Evolutionary conservation across 2,888 invertebrate species (phyloP).

Genomic region (Cephus rjabovi): DNA sequence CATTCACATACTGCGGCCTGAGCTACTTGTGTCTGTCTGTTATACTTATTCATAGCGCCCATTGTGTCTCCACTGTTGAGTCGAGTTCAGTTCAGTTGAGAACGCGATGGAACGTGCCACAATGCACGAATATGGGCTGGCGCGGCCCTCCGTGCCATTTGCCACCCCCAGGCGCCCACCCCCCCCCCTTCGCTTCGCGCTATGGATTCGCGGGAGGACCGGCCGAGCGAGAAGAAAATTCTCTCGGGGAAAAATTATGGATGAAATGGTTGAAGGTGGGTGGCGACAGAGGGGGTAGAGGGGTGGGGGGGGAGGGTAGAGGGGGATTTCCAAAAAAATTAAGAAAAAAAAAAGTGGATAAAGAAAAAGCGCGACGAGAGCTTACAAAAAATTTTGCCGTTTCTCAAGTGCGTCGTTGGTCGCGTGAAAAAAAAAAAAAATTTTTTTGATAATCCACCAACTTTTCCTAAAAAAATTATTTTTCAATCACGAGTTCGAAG

Average conservation of each 20-base stretch:
- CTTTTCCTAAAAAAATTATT: too few relatives aligned
- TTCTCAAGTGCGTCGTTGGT: background rate
- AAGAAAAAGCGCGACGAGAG: slow-evolving; percentile 16
- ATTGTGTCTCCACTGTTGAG: slow-evolving; percentile 62
- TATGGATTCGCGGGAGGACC: slow-evolving; percentile 26
- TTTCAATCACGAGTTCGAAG: too few relatives aligned
- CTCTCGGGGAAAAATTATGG: slow-evolving; percentile 55
- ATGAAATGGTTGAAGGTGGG: slow-evolving; percentile 2
- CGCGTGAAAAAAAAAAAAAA: too few relatives aligned
- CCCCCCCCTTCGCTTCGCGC: slow-evolving; percentile 6
- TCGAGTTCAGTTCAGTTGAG: slow-evolving; percentile 63
- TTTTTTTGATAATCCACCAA: too few relatives aligned
- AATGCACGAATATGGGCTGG: slow-evolving; percentile 65
- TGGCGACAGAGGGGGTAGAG: slow-evolving; percentile 15
- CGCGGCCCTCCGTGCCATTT: slow-evolving; percentile 28
- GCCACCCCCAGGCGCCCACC: background rate
- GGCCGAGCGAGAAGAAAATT: slow-evolving; percentile 55
- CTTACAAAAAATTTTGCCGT: background rate
- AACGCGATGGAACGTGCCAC: slow-evolving; percentile 67
- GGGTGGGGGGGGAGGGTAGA: background rate
- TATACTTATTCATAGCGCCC: slow-evolving; percentile 66
- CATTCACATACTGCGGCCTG: slow-evolving; percentile 66
- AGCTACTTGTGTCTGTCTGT: slow-evolving; percentile 66
- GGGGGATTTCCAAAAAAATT: background rate
- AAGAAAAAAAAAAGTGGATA: slow-evolving; percentile 20